Percentiles rank a stretch among this genome's conserved stretches.
phyloP scores from a whole-genome alignment of 2,888 invertebrate genomes.

The Lithophane socia region DNA sequence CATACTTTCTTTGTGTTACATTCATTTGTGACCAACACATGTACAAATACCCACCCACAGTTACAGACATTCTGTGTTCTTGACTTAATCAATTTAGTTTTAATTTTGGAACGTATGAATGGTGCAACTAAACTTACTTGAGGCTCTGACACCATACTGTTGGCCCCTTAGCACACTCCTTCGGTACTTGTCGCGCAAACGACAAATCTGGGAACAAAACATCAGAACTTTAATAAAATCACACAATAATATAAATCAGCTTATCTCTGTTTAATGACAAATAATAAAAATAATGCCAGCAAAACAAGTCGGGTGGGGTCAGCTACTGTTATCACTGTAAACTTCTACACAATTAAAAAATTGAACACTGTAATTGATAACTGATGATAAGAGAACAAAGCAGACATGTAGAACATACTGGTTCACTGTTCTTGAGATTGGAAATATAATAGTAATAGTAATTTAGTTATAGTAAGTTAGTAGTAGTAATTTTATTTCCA shows the following conservation, averaged over 20 bases:
- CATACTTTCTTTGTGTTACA: not conserved
- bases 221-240: slow-evolving; percentile 5
- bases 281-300: slow-evolving; percentile 58
- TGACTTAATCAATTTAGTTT: not conserved
- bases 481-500: not conserved
- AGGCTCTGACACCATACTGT: slow-evolving; percentile 84
- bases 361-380: slow-evolving; percentile 51
- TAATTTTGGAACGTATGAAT: not conserved
- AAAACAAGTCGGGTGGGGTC: slow-evolving; percentile 63
- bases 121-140: slow-evolving; percentile 75
- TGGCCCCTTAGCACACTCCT: slow-evolving; percentile 86
- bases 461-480: too few species aligned
- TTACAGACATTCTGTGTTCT: not conserved
- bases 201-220: slow-evolving; percentile 80
- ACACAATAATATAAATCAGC: slow-evolving; percentile 19
- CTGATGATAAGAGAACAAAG: slow-evolving; percentile 56
- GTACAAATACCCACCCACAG: not conserved
- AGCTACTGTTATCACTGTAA: slow-evolving; percentile 59
- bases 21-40: slow-evolving; percentile 9
- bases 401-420: slow-evolving; percentile 9
- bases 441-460: not conserved
- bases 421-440: not conserved
- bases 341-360: slow-evolving; percentile 39
- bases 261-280: slow-evolving; percentile 54
- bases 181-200: slow-evolving; percentile 83